Percentiles rank a stretch among this genome's conserved stretches.
Conservation (phyloP, 2,113 vertebrate genomes). For the Alethe castanea region DNA sequence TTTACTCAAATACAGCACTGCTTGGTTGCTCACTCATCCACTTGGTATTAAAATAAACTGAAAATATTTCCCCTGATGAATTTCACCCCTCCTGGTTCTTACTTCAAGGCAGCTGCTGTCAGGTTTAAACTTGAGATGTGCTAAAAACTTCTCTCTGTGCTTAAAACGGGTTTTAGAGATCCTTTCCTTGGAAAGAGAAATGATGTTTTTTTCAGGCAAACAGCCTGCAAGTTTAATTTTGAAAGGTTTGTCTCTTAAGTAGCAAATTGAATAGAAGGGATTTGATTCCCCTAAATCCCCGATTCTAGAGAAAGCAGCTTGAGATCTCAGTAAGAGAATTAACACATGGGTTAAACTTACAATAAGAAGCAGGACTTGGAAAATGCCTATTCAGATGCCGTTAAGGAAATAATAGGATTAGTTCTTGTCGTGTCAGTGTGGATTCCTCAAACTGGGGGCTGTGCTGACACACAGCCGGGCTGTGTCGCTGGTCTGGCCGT, state of each 20-base stretch:
- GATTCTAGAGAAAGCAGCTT: slow-evolving; percentile 55
- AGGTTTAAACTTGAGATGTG: neutral
- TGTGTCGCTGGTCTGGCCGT: neutral
- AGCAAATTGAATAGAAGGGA: slow-evolving; percentile 25
- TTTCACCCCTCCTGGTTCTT: neutral
- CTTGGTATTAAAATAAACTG: neutral
- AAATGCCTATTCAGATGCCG: slow-evolving; percentile 45
- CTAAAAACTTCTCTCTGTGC: neutral
- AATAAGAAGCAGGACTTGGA: slow-evolving; percentile 26
- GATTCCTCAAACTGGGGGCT: neutral
- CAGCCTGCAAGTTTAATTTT: slow-evolving; percentile 5
- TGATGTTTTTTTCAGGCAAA: neutral
- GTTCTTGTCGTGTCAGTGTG: slow-evolving; percentile 42
- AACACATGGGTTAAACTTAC: slow-evolving; percentile 54
- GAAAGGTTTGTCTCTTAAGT: slow-evolving; percentile 36
- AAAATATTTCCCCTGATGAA: fast-evolving
- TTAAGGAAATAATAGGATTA: slow-evolving; percentile 65
- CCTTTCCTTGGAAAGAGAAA: neutral
- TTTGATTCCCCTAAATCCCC: slow-evolving; percentile 36
- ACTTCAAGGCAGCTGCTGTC: neutral
- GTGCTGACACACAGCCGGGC: neutral
- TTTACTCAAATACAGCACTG: neutral
- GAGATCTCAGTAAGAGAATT: slow-evolving; percentile 63
- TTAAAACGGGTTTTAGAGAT: neutral
- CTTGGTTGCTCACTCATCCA: neutral